A percentile compares a stretch with the other conserved stretches of the same genome.
Evolutionary conservation across 2,113 vertebrate species (phyloP).

Genomic region (Actinemys pallida): DNA sequence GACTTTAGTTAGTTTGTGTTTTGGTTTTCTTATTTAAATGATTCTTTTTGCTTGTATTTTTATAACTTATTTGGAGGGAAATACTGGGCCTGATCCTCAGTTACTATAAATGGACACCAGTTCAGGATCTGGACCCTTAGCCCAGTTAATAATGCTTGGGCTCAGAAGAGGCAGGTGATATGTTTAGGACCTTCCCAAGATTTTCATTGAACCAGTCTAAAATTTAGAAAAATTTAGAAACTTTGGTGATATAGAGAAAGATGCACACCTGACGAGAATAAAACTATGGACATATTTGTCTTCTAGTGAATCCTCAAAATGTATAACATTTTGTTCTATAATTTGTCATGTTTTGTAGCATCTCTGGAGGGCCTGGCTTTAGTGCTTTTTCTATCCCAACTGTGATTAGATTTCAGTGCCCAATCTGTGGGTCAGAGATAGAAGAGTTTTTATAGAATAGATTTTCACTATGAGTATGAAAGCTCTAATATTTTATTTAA

Average conservation of each 20-base stretch:
- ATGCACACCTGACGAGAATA: not conserved
- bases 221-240: not conserved
- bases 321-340: slow-evolving; percentile 32
- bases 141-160: not conserved
- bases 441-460: not conserved
- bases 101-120: slow-evolving; percentile 12
- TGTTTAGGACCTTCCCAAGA: not conserved
- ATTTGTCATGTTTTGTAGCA: slow-evolving; percentile 48
- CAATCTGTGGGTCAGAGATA: not conserved
- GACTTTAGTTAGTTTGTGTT: slow-evolving; percentile 41
- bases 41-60: slow-evolving; percentile 1
- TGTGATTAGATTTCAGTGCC: slow-evolving; percentile 58
- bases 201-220: not conserved
- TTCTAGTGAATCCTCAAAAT: slow-evolving; percentile 28
- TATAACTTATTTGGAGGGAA: not conserved
- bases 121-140: not conserved
- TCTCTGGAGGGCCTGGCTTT: slow-evolving; percentile 25
- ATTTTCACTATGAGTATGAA: not conserved
- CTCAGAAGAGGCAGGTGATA: not conserved
- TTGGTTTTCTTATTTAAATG: slow-evolving; percentile 42
- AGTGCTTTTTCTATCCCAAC: slow-evolving; percentile 29
- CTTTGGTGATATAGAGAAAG: not conserved
- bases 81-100: not conserved
- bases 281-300: slow-evolving; percentile 4
- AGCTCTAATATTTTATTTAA: not conserved